phyloP scores from a whole-genome alignment of 2,888 invertebrate genomes.

The Caenorhabditis wallacei region DNA sequence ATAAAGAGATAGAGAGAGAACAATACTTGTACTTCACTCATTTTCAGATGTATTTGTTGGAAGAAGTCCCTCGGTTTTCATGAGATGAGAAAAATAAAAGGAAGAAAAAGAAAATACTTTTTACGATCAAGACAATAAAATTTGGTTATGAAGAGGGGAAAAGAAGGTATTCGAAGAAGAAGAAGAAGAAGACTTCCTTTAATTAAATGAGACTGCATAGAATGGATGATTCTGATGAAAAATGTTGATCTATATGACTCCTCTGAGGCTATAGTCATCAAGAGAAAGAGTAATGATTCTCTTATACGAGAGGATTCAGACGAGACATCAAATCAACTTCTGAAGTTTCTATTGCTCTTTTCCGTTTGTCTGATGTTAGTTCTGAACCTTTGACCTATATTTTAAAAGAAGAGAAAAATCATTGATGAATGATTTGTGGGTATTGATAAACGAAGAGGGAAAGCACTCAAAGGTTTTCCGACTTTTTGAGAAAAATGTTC shows the following conservation, averaged over 20 bases:
- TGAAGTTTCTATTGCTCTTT: background rate
- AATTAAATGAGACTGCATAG: constrained; percentile 46
- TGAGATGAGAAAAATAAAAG: background rate
- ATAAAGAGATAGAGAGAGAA: background rate
- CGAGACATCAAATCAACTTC: background rate
- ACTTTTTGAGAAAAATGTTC: background rate
- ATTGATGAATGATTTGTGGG: constrained; percentile 1
- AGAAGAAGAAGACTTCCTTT: constrained; percentile 46
- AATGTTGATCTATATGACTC: constrained; percentile 25
- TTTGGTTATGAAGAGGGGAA: constrained; percentile 42
- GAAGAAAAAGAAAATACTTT: constrained; percentile 35
- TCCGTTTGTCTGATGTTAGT: no score
- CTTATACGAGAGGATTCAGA: no score
- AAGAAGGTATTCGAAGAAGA: constrained; percentile 18
- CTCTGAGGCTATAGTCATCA: background rate
- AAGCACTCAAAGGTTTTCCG: background rate
- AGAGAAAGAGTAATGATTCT: background rate
- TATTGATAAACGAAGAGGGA: constrained; percentile 6
- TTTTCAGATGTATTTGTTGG: constrained; percentile 35
- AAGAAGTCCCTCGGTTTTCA: background rate
- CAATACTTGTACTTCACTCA: constrained; percentile 36
- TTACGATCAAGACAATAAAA: constrained; percentile 54
- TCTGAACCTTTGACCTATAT: background rate
- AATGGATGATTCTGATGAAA: background rate
- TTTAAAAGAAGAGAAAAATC: background rate